A percentile compares a stretch with the other conserved stretches of the same genome.
Conservation (phyloP, 2,113 vertebrate genomes). For the Anguilla rostrata region DNA sequence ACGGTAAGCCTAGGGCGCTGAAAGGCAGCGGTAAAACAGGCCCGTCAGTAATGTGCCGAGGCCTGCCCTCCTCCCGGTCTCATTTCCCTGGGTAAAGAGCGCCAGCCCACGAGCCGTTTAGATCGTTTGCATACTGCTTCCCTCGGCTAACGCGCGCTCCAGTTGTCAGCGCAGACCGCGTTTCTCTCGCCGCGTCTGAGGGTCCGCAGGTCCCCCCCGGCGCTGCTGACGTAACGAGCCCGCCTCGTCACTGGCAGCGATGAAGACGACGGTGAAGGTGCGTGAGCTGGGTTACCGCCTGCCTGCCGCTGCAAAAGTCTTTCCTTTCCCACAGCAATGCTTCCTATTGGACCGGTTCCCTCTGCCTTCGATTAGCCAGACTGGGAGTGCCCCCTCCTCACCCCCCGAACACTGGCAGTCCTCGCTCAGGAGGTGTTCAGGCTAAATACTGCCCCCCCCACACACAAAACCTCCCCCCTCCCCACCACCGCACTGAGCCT, state of each 20-base stretch:
- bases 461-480: not conserved
- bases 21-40: not conserved
- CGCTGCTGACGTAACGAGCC: not conserved
- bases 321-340: not conserved
- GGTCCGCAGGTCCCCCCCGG: not conserved
- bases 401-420: not conserved
- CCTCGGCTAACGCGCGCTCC: not conserved
- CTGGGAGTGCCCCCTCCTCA: not conserved
- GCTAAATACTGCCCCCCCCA: not conserved
- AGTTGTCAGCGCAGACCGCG: not conserved
- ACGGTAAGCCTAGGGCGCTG: not conserved
- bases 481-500: not conserved
- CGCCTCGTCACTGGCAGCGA: not conserved
- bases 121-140: constrained; percentile 22
- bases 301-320: constrained; percentile 1
- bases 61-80: not conserved
- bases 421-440: too few species aligned
- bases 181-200: not conserved
- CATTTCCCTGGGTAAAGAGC: constrained; percentile 17
- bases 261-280: not conserved
- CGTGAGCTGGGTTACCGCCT: too few species aligned
- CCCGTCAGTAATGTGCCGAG: not conserved
- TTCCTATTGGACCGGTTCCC: constrained; percentile 11
- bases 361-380: not conserved
- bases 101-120: not conserved